Base-by-base conservation (phyloP, 2,888 invertebrate genomes). In the Candidula unifasciata region DNA sequence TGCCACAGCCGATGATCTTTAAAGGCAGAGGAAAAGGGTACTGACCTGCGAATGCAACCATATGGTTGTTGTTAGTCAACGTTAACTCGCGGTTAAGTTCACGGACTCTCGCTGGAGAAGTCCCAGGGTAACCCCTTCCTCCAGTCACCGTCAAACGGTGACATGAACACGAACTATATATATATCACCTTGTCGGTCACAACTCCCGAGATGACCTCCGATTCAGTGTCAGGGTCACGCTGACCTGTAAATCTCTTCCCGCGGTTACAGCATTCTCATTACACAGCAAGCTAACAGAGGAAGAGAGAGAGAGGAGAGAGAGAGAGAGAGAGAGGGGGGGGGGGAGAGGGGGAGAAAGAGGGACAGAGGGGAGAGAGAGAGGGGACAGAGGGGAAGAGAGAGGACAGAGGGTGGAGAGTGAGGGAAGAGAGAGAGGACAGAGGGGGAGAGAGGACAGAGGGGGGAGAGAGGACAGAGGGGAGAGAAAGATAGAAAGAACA, bases 321-420 rank as follows among this genome's bases (percentile, higher is more conserved):
- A n/a, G 64, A 64, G 64, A n/a, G n/a, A n/a, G n/a, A n/a, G 73
- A 37, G 73, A 37, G 73, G 73, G 60, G 66, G 74, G 24, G 74
- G 30, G 73, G 33, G 18, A 82, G 54, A 64, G 52, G 64, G 5
- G 27, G 52, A 27, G 52, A 68, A 6, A 68, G 27, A 27, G 13
- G n/a, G 64, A n/a, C 5, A 6, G n/a, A n/a, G 64, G 13, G 64
- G 6, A n/a, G n/a, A n/a, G 64, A 64, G 13, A n/a, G n/a, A 6
- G n/a, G 64, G n/a, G 5, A 64, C 64, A n/a, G n/a, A 64, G n/a
- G 64, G n/a, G 64, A n/a, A n/a, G n/a, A n/a, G n/a, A n/a, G n/a
- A n/a, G n/a, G n/a, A n/a, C n/a, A n/a, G n/a, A n/a, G n/a, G 44
- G 13, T 13, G 21, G n/a, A 60, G 60, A 60, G n/a, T 6, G n/a